Base-by-base conservation (phyloP, 2,113 vertebrate species). In the Maccullochella peelii region DNA sequence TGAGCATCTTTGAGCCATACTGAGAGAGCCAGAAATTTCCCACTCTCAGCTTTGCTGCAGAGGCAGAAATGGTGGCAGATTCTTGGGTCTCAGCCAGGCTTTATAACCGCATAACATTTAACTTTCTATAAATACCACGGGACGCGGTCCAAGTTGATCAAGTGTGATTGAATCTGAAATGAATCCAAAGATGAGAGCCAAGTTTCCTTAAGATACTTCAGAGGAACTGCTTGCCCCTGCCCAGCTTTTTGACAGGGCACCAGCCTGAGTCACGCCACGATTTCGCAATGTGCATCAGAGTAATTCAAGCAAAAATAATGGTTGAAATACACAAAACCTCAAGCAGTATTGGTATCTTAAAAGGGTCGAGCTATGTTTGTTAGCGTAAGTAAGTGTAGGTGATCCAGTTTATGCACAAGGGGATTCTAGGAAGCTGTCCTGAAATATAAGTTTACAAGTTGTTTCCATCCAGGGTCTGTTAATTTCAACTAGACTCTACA, bases 111-210 rank as follows among this genome's bases (percentile, higher is more conserved):
- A 94, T 93, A 93, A 90, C 80, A 77, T 93, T 94, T 93, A 94
- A 93, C 90, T 93, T 95, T 95, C 95, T 95, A 95, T 94, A 95
- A 95, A 95, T 95, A 95, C 91, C 82, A 73, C 65, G 63, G 92
- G 93, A 90, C 69, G 21, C 44, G 25, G 65, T 92, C 93, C 93
- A 95, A 94, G 93, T 93, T 94, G 93, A 94, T 94, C 94, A 94
- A 93, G 91, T 93, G 91, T 88, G 94, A 94, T 94, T 94, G 92
- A 94, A 93, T 92, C 89, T 93, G 92, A 94, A 94, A 94, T 82
- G 86, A 89, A 81, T 93, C 90, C 94, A 92, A 81, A 86, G 79
- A 73, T 11, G 42, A 40, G 82, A 87, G 94, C 94, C 93, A 93
- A 93, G 92, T 94, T 94, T 93, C 84, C 87, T 92, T 91, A 91